Evolutionary conservation across 2,888 invertebrate species (phyloP), one percentile per base, ranked within the genome.

Genomic region (Andrena marginata): DNA sequence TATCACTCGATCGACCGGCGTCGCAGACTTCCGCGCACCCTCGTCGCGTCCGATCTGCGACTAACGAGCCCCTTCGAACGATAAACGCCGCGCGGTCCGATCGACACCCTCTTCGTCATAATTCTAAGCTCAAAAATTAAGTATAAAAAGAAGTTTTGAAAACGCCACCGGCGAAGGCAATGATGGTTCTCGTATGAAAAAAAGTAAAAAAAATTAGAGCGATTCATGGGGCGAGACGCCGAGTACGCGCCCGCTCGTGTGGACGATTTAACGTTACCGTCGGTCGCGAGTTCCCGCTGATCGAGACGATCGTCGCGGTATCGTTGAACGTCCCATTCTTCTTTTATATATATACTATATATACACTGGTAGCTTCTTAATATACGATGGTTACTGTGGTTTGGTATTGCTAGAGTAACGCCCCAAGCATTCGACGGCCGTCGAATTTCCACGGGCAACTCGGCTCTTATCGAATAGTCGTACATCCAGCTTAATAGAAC

Each of bases 311-410:
- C 54, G 54, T 56, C 10, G 10, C 23, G 54, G 23, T 56, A 56
- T 10, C 10, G 54, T 73, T 67, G 29, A 73, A 8, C 63, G n/a
- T 60, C 23, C 10, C 13, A 26, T 33, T 7, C 31, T n/a, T 68
- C 26, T 62, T 71, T 48, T 79, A 77, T 64, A 49, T 42, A 42
- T 42, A 42, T 42, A 42, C 16, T 16, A 42, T 51, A 51, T 51
- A 51, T 65, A 79, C 51, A 75, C 64, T 68, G 67, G 29, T 75
- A 67, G 68, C 31, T 54, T 71, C 72, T 59, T 80, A 80, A 73
- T 33, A 70, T 74, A 78, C 67, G 63, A 78, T 78, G 83, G 71
- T 67, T 67, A 72, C 56, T 74, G 76, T 74, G 23, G 77, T 83
- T 83, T 85, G 76, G 77, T 80, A 79, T 79, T 20, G 33, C 82